Conservation (phyloP, 2,113 vertebrate species). For the Zosterops lateralis region DNA sequence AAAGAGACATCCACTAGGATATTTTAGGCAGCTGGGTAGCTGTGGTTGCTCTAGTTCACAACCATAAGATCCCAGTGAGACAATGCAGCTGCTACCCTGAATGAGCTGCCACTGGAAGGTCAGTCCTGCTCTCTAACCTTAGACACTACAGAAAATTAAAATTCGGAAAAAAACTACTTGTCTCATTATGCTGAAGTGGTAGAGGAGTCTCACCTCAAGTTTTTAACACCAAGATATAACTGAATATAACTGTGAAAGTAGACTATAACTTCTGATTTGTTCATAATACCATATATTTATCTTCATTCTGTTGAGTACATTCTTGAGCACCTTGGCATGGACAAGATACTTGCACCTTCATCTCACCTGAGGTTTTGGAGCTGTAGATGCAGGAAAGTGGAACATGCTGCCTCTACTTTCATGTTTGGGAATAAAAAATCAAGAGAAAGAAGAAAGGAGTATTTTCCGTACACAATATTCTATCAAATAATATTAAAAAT, state of each 20-base stretch:
- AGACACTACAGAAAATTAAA: not conserved
- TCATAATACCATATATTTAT: not conserved
- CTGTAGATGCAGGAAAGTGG: not conserved
- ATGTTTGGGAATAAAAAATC: not conserved
- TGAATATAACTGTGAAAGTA: not conserved
- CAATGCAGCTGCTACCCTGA: not conserved
- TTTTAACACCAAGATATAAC: not conserved
- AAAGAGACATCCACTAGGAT: not conserved
- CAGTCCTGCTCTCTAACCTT: not conserved
- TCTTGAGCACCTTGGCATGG: not conserved
- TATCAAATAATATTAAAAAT: not conserved
- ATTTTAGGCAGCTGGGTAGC: not conserved
- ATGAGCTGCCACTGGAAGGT: not conserved
- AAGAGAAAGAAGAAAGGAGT: not conserved
- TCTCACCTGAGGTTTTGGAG: not conserved
- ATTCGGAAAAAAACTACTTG: not conserved
- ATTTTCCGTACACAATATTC: fast-evolving
- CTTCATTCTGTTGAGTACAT: not conserved
- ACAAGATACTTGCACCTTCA: not conserved
- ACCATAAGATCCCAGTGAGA: not conserved
- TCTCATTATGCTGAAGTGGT: not conserved
- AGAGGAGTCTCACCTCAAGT: not conserved
- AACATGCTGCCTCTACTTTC: not conserved
- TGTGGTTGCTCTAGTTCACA: not conserved
- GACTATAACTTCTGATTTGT: not conserved